A percentile compares a stretch with the other conserved stretches of the same genome.
These are phyloP conservation scores for Neopelma chrysocephalum DNA, from an alignment of 2,797 vertebrate species.

Conservation along the genomic window DNA sequence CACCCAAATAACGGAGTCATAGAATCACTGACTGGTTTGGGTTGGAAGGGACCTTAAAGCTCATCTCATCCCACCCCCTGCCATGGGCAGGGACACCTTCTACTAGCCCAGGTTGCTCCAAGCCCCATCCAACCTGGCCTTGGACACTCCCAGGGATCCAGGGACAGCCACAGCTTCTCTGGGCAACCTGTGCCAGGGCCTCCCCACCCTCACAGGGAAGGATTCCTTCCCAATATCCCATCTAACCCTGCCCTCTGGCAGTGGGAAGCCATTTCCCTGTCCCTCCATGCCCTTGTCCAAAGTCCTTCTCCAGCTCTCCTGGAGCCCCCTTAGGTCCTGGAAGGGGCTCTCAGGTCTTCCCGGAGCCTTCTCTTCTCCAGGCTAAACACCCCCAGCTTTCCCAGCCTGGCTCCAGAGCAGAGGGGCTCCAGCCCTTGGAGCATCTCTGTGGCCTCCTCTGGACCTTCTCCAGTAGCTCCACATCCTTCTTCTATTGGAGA, in stretches of 20 bases:
- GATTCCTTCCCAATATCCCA: background rate
- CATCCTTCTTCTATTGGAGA: fast-evolving
- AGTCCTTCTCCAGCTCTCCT: background rate
- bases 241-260: background rate
- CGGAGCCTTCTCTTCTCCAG: background rate
- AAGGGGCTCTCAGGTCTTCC: background rate
- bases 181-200: background rate
- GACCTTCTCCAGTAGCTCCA: background rate
- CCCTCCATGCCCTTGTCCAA: too few species aligned
- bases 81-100: background rate
- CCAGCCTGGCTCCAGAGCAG: background rate
- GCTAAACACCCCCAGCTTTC: background rate
- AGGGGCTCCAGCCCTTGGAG: background rate
- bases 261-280: background rate
- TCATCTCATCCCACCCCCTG: background rate
- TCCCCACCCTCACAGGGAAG: background rate
- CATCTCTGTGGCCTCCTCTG: fast-evolving
- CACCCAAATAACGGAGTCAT: background rate
- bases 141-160: background rate
- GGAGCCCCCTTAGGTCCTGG: background rate
- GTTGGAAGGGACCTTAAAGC: background rate
- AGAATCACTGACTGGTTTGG: background rate
- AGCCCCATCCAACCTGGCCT: background rate
- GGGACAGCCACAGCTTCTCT: background rate
- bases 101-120: background rate